Base-by-base conservation (phyloP, 1,140 invertebrate species). In the Zaprionus taronus region DNA sequence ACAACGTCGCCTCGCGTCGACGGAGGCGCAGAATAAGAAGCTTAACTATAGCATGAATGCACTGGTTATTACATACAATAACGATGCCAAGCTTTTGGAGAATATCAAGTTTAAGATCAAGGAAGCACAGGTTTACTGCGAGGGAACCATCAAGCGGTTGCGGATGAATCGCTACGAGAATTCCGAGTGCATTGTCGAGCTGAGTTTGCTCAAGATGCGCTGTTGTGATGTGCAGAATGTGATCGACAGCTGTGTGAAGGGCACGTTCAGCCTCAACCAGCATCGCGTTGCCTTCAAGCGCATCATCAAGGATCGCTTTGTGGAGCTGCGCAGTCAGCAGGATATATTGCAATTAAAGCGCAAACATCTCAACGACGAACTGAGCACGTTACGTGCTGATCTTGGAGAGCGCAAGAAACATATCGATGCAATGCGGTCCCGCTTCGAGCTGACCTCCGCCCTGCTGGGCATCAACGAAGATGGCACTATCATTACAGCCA, bases 181-280 rank as follows among this genome's bases (percentile, higher is more conserved):
- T 15, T 95, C 95, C 38, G 94, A 95, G 65, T 93, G 93, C 55
- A 94, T 95, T 75, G 95, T 96, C 2, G 94, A 95, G 53, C 93
- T 95, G 47, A 95, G 94, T 84, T 91, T 96, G 55, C 74, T 96
- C 14, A 93, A 94, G 72, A 93, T 96, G 41, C 93, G 93, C 63
- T 93, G 95, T 1, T 92, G 93, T 36, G 94, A 95, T 76, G 91
- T 94, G 6, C 93, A 95, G 72, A 94, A 94, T 56, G 92, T 94
- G 4, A 93, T 95, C 55, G 89, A 92, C 0, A 94, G 93, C 57
- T 93, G 94, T 63, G 94, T 94, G 7, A 91, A 94, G 53, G 93
- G 94, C 73, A 93, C 95, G 5, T 95, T 94, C 56, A 93, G 93
- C 77, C 91, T 96, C 64, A 94, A 95, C 65, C 94, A 94, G 82